These are phyloP conservation scores for Chaetodon auriga DNA, from an alignment of 2,113 vertebrate species.

Conservation along the genomic window DNA sequence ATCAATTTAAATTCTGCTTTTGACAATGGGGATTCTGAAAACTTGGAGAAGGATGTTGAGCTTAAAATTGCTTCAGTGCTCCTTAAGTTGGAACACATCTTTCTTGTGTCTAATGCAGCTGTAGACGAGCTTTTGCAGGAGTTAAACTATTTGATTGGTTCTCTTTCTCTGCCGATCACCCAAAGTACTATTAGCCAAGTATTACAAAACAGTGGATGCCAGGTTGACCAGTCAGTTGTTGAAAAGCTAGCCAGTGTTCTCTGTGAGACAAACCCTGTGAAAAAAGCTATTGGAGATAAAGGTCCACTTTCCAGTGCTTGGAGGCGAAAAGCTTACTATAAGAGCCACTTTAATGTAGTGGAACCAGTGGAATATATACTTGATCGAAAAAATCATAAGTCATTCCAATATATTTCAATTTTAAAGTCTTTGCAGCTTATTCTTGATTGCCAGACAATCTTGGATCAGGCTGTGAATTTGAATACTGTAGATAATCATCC, in stretches of 20 bases:
- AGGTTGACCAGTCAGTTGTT: conserved; percentile 44
- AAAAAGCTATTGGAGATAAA: conserved; percentile 3
- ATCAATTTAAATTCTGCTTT: not conserved
- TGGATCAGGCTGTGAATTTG: conserved; percentile 36
- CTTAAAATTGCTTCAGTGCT: conserved; percentile 31
- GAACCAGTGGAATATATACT: conserved; percentile 48
- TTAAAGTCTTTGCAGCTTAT: conserved; percentile 52
- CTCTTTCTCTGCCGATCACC: conserved; percentile 12
- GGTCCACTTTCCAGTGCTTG: conserved; percentile 44
- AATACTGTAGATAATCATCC: conserved; percentile 14
- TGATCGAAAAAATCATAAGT: conserved; percentile 30
- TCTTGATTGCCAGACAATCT: conserved; percentile 45
- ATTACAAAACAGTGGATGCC: conserved; percentile 22
- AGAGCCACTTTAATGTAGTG: conserved; percentile 46
- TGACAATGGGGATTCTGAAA: not conserved
- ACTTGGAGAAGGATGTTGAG: conserved; percentile 13
- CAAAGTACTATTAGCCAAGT: conserved; percentile 18
- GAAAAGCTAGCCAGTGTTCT: conserved; percentile 25
- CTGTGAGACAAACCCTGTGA: not conserved
- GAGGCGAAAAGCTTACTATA: conserved; percentile 29
- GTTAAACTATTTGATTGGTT: conserved; percentile 29
- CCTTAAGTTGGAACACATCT: conserved; percentile 24
- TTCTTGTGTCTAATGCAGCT: conserved; percentile 8
- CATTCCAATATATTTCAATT: conserved; percentile 53
- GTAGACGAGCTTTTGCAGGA: conserved; percentile 2